Evolutionary conservation across 1,140 invertebrate genomes (phyloP).

Genomic region (Theocolax elegans): DNA sequence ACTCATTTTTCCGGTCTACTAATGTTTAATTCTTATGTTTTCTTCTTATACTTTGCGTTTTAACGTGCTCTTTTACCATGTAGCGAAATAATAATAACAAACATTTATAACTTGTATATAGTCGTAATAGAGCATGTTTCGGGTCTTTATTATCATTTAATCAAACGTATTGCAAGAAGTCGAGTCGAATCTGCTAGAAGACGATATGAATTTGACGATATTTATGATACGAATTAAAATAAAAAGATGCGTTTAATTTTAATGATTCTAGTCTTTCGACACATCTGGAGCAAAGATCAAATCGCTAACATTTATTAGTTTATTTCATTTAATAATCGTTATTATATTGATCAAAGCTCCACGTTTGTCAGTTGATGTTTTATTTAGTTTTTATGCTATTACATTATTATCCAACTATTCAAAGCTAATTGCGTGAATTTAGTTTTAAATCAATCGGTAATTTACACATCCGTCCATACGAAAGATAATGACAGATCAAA

Average conservation of each 20-base stretch:
- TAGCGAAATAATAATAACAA: slow-evolving; percentile 39
- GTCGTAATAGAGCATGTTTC: slow-evolving; percentile 38
- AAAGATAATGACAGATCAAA: not conserved
- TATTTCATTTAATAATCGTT: slow-evolving; percentile 21
- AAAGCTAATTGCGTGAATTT: slow-evolving; percentile 23
- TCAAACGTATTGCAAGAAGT: slow-evolving; percentile 35
- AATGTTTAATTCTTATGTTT: slow-evolving; percentile 22
- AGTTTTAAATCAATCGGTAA: slow-evolving; percentile 22
- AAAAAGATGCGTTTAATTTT: slow-evolving; percentile 55
- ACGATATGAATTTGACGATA: slow-evolving; percentile 28
- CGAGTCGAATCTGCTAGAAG: slow-evolving; percentile 27
- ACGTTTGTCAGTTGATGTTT: slow-evolving; percentile 55
- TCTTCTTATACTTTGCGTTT: slow-evolving; percentile 20
- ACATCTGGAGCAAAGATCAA: slow-evolving; percentile 54
- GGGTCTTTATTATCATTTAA: slow-evolving; percentile 47
- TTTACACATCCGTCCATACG: slow-evolving; percentile 19
- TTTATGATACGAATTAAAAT: slow-evolving; percentile 33
- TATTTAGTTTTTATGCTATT: slow-evolving; percentile 50
- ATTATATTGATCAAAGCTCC: slow-evolving; percentile 48
- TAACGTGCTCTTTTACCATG: slow-evolving; percentile 22
- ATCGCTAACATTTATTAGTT: slow-evolving; percentile 36
- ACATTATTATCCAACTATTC: slow-evolving; percentile 29
- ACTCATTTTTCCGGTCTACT: slow-evolving; percentile 34
- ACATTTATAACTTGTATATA: slow-evolving; percentile 36
- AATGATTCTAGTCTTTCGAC: slow-evolving; percentile 64